Percentiles rank a stretch among this genome's conserved stretches.
These are phyloP conservation scores for Eilema sororculum DNA, from an alignment of 2,888 invertebrate species.

Conservation along the genomic window DNA sequence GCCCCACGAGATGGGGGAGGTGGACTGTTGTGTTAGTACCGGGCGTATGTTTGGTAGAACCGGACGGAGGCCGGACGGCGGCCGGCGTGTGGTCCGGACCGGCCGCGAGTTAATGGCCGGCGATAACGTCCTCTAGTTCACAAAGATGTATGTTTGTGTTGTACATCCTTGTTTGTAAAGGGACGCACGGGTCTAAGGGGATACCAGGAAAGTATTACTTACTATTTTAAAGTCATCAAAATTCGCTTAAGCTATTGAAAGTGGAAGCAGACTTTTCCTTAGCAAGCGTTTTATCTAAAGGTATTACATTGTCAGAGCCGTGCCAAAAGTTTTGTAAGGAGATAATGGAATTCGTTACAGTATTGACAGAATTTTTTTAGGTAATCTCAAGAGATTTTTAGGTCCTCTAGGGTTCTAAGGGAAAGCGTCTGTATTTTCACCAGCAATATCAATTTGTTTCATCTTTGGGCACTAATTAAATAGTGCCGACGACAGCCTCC, in stretches of 20 bases:
- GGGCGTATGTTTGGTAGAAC: background rate
- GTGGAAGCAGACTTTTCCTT: background rate
- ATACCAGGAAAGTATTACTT: background rate
- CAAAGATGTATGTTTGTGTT: slow-evolving; percentile 13
- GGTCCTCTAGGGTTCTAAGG: no score
- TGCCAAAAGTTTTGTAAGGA: background rate
- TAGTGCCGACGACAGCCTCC: no score
- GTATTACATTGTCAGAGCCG: background rate
- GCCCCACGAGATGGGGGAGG: background rate
- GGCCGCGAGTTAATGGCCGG: slow-evolving; percentile 32
- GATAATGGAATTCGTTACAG: background rate
- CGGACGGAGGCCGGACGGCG: slow-evolving; percentile 17
- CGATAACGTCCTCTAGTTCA: slow-evolving; percentile 30
- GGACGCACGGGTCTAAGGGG: background rate
- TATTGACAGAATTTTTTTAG: background rate
- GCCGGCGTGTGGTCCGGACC: slow-evolving; percentile 22
- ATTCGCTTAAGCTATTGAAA: background rate
- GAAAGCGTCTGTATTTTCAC: no score
- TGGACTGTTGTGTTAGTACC: background rate
- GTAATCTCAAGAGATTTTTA: no score
- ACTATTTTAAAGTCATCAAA: background rate
- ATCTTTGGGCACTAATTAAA: no score
- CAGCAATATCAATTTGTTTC: no score
- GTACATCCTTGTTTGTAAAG: slow-evolving; percentile 7
- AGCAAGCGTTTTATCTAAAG: background rate